phyloP scores from a whole-genome alignment of 2,888 invertebrate genomes.

The Campoletis raptor region DNA sequence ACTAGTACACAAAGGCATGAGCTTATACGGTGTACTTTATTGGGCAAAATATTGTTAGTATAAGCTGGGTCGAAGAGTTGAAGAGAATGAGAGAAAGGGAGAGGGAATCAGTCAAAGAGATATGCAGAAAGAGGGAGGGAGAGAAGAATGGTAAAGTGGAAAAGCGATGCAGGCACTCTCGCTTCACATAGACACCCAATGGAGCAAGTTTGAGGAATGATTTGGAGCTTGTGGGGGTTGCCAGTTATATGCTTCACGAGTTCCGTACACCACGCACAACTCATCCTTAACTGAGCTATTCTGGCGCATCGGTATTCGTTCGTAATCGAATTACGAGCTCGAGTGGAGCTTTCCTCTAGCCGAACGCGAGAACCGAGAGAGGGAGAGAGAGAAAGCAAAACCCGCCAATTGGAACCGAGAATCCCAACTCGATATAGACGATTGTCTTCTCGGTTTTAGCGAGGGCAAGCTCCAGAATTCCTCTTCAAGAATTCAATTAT shows the following conservation, averaged over 20 bases:
- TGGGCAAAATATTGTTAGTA: not conserved
- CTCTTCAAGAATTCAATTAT: constrained; percentile 6
- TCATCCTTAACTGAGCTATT: constrained; percentile 55
- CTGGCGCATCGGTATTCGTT: constrained; percentile 48
- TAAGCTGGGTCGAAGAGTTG: not conserved
- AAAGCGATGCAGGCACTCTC: constrained; percentile 11
- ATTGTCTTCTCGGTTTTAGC: constrained; percentile 5
- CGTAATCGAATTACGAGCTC: constrained; percentile 63
- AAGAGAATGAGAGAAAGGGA: not conserved
- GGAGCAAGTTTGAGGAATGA: constrained; percentile 32
- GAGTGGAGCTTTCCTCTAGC: constrained; percentile 44
- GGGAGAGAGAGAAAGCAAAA: not conserved
- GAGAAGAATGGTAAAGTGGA: not conserved
- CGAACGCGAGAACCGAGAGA: not conserved
- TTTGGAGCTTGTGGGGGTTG: constrained; percentile 30
- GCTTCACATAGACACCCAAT: not conserved
- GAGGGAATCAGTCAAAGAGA: not conserved
- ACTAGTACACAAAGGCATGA: not conserved
- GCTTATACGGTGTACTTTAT: not conserved
- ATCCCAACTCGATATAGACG: not conserved
- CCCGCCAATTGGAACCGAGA: not conserved
- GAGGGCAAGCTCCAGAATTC: not conserved
- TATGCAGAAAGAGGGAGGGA: not conserved
- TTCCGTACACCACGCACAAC: constrained; percentile 9
- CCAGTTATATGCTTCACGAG: constrained; percentile 19